Evolutionary conservation across 2,113 vertebrate genomes (phyloP), one percentile per base, ranked within the genome.

Genomic region (Poeciliopsis turrubarensis): DNA sequence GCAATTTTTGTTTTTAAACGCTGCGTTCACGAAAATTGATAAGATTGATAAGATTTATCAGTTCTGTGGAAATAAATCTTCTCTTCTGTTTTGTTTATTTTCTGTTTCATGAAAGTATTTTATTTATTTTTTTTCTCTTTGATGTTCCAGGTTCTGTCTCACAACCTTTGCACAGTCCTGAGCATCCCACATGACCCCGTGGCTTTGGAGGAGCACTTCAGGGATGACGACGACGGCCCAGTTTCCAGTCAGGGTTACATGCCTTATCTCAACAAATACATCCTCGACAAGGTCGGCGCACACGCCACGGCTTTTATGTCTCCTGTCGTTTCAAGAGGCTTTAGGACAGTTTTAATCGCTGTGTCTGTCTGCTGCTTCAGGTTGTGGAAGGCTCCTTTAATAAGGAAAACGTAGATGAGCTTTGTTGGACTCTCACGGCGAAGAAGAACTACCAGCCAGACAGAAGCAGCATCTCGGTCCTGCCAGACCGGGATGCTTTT

Each of bases 191-290:
- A 98, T 0, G 97, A 98, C 68, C 97, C 97, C 0, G 96, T 98
- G 75, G 97, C 97, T 2, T 92, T 98, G 87, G 97, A 98, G 79
- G 97, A 98, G 57, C 97, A 98, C 91, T 98, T 98, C 91, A 95
- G 97, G 0, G 97, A 98, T 15, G 97, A 98, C 0, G 97, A 98
- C 0, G 96, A 98, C 0, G 97, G 97, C 4, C 97, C 97, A 0
- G 97, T 98, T 65, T 98, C 97, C 89, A 98, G 97, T 93, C 97
- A 98, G 88, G 98, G 98, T 6, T 99, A 99, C 79, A 99, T 99
- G 98, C 98, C 98, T 7, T 99, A 99, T 89, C 94, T 95, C 78
- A 95, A 94, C 87, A 94, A 94, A 87, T 95, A 95, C 78, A 95
- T 95, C 71, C 88, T 95, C 82, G 95, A 95, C 80, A 95, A 95